phyloP scores from a whole-genome alignment of 1,140 invertebrate species.

The Ceratina calcarata region DNA sequence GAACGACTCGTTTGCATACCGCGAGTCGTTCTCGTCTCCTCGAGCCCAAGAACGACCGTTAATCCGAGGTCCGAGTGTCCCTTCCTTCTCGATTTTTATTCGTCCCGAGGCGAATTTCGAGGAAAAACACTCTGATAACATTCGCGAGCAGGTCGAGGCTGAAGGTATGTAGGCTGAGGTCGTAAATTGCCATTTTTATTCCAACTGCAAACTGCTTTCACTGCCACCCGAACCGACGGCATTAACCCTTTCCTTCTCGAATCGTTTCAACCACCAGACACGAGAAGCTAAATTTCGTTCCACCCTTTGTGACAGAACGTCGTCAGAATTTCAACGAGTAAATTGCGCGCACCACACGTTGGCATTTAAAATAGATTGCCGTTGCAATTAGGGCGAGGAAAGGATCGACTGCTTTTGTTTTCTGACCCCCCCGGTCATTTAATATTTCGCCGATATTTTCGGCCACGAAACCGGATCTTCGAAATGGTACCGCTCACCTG shows the following conservation, averaged over 20 bases:
- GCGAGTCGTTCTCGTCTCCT: neutral
- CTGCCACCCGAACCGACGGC: slow-evolving; percentile 19
- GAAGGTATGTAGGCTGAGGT: slow-evolving; percentile 58
- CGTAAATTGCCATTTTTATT: slow-evolving; percentile 58
- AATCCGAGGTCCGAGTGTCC: slow-evolving; percentile 4
- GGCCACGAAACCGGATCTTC: slow-evolving; percentile 62
- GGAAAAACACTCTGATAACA: slow-evolving; percentile 19
- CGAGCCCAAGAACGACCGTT: neutral
- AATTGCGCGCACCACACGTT: no score
- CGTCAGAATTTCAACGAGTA: no score
- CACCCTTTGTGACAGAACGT: no score
- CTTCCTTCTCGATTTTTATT: neutral
- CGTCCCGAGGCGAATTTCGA: neutral
- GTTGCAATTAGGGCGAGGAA: no score
- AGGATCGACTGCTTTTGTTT: neutral
- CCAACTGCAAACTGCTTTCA: slow-evolving; percentile 53
- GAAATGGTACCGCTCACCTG: slow-evolving; percentile 80
- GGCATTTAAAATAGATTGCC: no score
- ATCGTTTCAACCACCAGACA: neutral
- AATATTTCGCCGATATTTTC: slow-evolving; percentile 56
- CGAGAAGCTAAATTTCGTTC: neutral
- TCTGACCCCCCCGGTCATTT: neutral
- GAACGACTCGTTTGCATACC: slow-evolving; percentile 14
- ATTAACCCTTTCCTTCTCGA: no score
- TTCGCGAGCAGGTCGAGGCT: slow-evolving; percentile 18